Evolutionary conservation across 2,797 vertebrate species (phyloP), one percentile per base, ranked within the genome.

Genomic region (Microchirus variegatus): DNA sequence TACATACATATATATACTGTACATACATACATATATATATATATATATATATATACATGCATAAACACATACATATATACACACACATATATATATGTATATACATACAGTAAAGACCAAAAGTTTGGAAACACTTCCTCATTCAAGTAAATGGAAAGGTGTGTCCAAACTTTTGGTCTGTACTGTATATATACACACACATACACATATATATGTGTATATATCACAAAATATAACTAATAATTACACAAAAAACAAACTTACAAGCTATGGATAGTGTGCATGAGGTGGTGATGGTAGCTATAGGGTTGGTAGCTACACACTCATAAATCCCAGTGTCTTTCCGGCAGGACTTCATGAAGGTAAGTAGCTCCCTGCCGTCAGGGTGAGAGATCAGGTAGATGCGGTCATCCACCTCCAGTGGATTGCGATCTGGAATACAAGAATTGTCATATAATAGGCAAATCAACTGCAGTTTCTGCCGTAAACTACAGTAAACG

Each of bases 251-350:
- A 42, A 42, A 42, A 42, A 42, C 40, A 42, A 13, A 89, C 97
- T 95, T 90, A 99, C 97, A 92, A 73, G 97, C 96, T 51, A 99
- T 92, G 14, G 95, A 93, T 57, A 99, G 60, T 0, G 92, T 94
- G 78, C 96, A 99, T 85, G 96, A 96, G 75, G 95, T 98, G 80
- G 88, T 95, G 81, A 94, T 92, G 0, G 93, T 93, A 40, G 95
- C 96, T 18, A 98, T 89, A 19, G 91, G 84, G 13, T 99, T 99
- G 59, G 93, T 86, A 0, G 97, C 97, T 0, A 94, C 90, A 53
- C 97, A 99, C 67, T 98, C 96, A 0, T 98, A 99, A n/a, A 97
- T 90, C 9, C 97, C 97, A 0, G 94, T 87, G 0, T 99, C 96
- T 70, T 78, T 93, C 66, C 87, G 91, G 77, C 85, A 88, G 2